Base-by-base conservation (phyloP, 2,113 vertebrate genomes). In the Herpailurus yagouaroundi region DNA sequence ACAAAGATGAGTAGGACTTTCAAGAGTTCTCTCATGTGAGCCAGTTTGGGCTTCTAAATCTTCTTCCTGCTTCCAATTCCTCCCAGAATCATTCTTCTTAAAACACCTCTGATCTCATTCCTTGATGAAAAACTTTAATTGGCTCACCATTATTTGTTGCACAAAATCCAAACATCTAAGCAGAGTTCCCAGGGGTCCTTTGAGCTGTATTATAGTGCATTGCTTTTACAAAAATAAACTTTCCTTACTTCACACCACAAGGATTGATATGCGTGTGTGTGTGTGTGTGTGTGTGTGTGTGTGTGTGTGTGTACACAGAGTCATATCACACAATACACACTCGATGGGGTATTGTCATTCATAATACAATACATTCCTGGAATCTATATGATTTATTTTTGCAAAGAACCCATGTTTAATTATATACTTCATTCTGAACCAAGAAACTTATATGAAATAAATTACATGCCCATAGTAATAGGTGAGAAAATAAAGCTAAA, bases 371-470 rank as follows among this genome's bases (percentile, higher is more conserved):
- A 33, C 11, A 48, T 55, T 88, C n/a, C 71, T 73, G 33, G 18
- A 91, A 66, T 81, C 48, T 45, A 33, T 57, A 48, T 74, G 29
- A 87, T 90, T 89, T 90, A 52, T 50, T 83, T 95, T 87, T 64
- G 64, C 12, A 90, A 87, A 45, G 74, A 97, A 94, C 12, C 4
- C 13, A 36, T 85, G 12, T 89, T 95, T 92, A 60, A 81, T 86
- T 82, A 81, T 16, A 85, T 25, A 74, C 52, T 87, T 9, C 48
- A 93, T 89, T 85, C 36, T 84, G 38, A 96, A 88, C 23, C 71
- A 63, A 92, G 36, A 95, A 85, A 63, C 3, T 76, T 96, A 38
- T 63, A 85, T 13, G 50, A 92, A 91, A 91, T 96, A 91, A 96
- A 82, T 85, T 73, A 89, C 18, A 68, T 82, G 25, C 27, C 50